These are phyloP conservation scores for Cyanoderma ruficeps DNA, from an alignment of 2,113 vertebrate species.

Conservation along the genomic window DNA sequence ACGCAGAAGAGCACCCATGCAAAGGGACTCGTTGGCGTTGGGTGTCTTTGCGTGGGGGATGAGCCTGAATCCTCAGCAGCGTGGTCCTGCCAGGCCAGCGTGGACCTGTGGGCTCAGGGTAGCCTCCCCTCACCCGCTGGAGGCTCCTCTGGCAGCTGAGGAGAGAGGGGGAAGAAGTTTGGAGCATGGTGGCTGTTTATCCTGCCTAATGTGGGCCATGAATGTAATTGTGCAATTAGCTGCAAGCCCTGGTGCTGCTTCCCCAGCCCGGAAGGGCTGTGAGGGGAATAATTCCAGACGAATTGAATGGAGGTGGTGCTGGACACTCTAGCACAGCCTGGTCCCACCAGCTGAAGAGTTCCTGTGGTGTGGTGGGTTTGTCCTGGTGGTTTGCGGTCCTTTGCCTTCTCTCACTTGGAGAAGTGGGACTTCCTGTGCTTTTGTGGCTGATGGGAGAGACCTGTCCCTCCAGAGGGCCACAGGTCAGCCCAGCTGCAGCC, in stretches of 20 bases:
- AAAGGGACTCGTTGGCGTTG: rapidly evolving
- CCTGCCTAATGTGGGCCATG: neutral
- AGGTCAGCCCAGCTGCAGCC: neutral
- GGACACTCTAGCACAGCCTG: neutral
- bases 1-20: rapidly evolving
- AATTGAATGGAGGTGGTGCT: neutral
- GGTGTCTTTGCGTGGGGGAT: rapidly evolving
- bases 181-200: neutral
- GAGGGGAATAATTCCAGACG: neutral
- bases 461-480: neutral
- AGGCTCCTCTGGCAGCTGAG: neutral
- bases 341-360: neutral
- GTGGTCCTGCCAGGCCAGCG: neutral
- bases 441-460: neutral
- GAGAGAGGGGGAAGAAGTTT: neutral
- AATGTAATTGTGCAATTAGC: neutral
- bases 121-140: rapidly evolving
- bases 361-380: neutral
- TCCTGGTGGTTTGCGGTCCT: neutral
- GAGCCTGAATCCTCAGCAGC: neutral
- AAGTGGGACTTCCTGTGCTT: neutral
- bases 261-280: rapidly evolving
- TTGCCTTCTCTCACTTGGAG: neutral
- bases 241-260: neutral
- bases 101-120: rapidly evolving